Percentiles rank a stretch among this genome's conserved stretches.
phyloP scores from a whole-genome alignment of 2,888 invertebrate genomes.

The Nemapogon koenigi region DNA sequence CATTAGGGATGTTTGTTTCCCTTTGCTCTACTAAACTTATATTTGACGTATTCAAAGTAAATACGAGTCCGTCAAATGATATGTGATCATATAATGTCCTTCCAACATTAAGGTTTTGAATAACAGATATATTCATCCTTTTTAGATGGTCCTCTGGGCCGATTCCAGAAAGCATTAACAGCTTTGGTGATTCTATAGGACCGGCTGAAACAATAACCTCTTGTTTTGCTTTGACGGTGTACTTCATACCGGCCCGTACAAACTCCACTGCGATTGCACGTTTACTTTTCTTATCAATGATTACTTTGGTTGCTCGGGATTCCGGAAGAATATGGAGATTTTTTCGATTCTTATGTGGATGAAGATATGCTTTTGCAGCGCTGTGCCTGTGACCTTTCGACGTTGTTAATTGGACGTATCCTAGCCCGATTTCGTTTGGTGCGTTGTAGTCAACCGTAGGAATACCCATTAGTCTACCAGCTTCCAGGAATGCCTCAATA shows the following conservation, averaged over 20 bases:
- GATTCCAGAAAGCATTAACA: conserved; percentile 78
- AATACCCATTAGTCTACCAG: conserved; percentile 64
- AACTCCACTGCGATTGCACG: conserved; percentile 67
- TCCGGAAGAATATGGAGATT: conserved; percentile 67
- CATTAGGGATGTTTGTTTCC: conserved; percentile 14
- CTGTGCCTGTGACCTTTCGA: conserved; percentile 63
- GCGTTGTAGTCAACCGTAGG: conserved; percentile 64
- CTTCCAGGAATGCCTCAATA: conserved; percentile 40
- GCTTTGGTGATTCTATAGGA: conserved; percentile 78
- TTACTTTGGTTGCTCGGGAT: conserved; percentile 61
- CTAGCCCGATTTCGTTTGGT: conserved; percentile 57
- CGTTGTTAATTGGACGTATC: conserved; percentile 61
- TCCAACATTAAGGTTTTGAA: conserved; percentile 66
- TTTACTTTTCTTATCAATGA: conserved; percentile 60
- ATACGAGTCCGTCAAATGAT: conserved; percentile 33
- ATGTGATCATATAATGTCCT: conserved; percentile 56
- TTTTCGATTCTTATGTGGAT: conserved; percentile 50
- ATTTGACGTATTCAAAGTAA: conserved; percentile 20
- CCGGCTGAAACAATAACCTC: conserved; percentile 81
- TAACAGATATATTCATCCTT: conserved; percentile 46
- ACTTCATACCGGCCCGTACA: conserved; percentile 39
- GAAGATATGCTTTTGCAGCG: conserved; percentile 61
- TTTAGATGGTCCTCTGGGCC: conserved; percentile 43
- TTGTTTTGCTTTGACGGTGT: conserved; percentile 58
- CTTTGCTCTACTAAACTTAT: conserved; percentile 17